A percentile compares a stretch with the other conserved stretches of the same genome.
Evolutionary conservation across 2,797 vertebrate genomes (phyloP).

Genomic region (Petrocephalus schoutedeni): DNA sequence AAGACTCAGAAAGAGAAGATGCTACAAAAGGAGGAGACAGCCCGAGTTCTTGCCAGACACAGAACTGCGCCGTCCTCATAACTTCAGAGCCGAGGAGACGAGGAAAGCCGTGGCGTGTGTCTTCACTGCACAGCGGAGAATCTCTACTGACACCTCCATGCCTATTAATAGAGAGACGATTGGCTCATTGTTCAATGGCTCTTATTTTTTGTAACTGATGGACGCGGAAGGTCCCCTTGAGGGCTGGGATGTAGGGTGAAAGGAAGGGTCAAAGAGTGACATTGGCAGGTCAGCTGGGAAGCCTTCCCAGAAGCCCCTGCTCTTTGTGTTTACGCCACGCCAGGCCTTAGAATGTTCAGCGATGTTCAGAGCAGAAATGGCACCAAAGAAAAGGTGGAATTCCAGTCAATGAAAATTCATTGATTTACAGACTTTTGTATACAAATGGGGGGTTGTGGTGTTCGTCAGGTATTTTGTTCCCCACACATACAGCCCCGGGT

Average conservation of each 20-base stretch:
- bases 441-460: not conserved
- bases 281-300: not conserved
- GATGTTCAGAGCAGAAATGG: not conserved
- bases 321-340: not conserved
- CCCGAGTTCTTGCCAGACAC: conserved; percentile 1
- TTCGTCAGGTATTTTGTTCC: not conserved
- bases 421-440: not conserved
- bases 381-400: not conserved
- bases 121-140: conserved; percentile 1
- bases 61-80: not conserved
- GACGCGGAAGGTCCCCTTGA: not conserved
- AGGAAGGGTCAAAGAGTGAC: conserved; percentile 11
- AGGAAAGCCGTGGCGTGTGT: not conserved
- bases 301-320: not conserved
- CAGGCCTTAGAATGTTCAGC: not conserved
- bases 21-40: not conserved
- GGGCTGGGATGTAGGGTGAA: not conserved
- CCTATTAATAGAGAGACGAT: conserved; percentile 10
- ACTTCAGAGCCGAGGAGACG: not conserved
- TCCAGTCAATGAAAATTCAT: not conserved
- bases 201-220: not conserved
- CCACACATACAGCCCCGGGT: not conserved
- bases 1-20: not conserved
- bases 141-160: conserved; percentile 3
- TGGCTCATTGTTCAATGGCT: not conserved